Evolutionary conservation across 2,113 vertebrate species (phyloP).

Genomic region (Syrmaticus mikado): DNA sequence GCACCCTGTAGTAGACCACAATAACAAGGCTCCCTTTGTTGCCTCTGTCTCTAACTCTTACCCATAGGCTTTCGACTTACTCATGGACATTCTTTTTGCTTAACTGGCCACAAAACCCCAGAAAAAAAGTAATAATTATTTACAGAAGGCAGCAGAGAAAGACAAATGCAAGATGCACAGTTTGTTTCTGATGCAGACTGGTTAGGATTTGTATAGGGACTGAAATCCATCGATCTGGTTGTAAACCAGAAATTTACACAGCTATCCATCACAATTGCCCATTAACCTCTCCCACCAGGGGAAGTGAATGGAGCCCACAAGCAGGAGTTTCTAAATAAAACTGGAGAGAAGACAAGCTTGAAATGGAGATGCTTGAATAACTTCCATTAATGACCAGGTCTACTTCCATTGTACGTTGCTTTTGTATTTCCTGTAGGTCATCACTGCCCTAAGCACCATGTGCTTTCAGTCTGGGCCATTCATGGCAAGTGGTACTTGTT

Average conservation of each 20-base stretch:
- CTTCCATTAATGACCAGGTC: neutral
- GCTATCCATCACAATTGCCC: rapidly evolving
- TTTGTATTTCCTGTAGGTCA: neutral
- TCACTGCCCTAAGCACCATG: neutral
- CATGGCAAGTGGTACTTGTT: neutral
- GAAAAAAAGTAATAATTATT: neutral
- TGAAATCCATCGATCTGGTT: neutral
- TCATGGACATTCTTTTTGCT: neutral
- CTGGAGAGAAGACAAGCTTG: neutral
- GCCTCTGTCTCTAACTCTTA: no score
- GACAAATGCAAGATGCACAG: neutral
- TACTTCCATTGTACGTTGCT: neutral
- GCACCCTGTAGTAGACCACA: no score
- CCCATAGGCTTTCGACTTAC: no score
- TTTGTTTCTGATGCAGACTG: neutral
- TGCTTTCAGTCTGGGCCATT: neutral
- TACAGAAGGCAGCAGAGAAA: neutral
- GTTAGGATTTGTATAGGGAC: neutral
- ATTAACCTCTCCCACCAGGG: neutral
- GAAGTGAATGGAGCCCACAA: neutral
- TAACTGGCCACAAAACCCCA: neutral
- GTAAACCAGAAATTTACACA: neutral
- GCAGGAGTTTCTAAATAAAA: neutral
- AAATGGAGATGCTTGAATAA: neutral
- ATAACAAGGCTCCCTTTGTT: no score